Evolutionary conservation across 2,797 vertebrate species (phyloP).

Genomic region (Aviceda cuculoides): DNA sequence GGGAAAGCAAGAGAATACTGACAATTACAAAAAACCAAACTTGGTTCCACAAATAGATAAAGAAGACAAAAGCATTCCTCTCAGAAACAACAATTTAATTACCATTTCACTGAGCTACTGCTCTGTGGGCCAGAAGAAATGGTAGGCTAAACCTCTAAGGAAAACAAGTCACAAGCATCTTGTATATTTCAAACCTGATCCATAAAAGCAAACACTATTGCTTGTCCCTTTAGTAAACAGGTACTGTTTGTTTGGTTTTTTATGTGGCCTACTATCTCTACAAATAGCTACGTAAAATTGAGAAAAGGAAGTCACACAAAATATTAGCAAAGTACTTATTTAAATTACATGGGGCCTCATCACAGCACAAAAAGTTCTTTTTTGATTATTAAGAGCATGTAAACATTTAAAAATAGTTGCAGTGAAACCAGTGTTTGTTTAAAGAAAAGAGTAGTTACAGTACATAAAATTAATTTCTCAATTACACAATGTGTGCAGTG

Average conservation of each 20-base stretch:
- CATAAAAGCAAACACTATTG: background rate
- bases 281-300: background rate
- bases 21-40: background rate
- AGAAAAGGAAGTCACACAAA: background rate
- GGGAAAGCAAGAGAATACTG: background rate
- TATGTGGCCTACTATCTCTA: background rate
- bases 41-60: background rate
- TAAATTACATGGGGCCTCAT: background rate
- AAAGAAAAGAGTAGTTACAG: background rate
- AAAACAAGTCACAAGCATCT: background rate
- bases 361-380: background rate
- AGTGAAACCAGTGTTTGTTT: background rate
- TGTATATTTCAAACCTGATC: background rate
- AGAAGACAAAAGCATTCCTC: background rate
- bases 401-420: background rate
- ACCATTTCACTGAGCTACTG: background rate
- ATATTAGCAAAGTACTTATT: background rate
- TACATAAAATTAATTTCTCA: background rate
- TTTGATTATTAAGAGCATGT: background rate
- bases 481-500: background rate
- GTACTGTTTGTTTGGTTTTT: background rate
- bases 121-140: background rate
- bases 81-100: background rate
- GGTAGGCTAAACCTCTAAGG: background rate
- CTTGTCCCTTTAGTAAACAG: background rate